phyloP scores from a whole-genome alignment of 2,888 invertebrate genomes.

The Nephrotoma flavescens region DNA sequence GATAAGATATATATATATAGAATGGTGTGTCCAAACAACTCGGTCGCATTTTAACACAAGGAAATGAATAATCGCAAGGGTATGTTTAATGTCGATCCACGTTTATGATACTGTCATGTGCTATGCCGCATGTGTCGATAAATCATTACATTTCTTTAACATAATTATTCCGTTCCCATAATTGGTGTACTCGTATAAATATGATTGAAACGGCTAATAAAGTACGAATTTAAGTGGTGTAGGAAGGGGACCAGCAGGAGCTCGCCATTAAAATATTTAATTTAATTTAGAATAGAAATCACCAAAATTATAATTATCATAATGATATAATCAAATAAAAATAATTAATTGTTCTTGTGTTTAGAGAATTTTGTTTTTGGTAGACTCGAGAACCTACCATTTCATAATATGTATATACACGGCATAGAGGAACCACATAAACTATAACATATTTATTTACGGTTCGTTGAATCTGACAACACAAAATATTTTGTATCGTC shows the following conservation, averaged over 20 bases:
- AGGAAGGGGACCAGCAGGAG: not conserved
- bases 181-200: not conserved
- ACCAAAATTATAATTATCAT: not conserved
- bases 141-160: too few relatives aligned
- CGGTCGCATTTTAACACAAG: not conserved
- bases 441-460: not conserved
- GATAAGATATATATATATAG: not conserved
- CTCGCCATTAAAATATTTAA: not conserved
- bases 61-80: not conserved
- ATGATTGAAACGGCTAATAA: not conserved
- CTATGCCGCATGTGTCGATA: not conserved
- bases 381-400: not conserved
- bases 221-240: not conserved
- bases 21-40: not conserved
- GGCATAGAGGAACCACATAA: not conserved
- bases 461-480: not conserved
- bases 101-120: not conserved
- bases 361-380: not conserved
- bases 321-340: not conserved
- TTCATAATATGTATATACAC: too few relatives aligned
- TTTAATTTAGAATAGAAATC: not conserved
- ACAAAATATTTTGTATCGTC: not conserved
- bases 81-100: not conserved
- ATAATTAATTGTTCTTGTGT: not conserved
- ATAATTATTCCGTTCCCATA: not conserved